Evolutionary conservation across 2,888 invertebrate genomes (phyloP), one percentile per base, ranked within the genome.

Genomic region (Automeris io): DNA sequence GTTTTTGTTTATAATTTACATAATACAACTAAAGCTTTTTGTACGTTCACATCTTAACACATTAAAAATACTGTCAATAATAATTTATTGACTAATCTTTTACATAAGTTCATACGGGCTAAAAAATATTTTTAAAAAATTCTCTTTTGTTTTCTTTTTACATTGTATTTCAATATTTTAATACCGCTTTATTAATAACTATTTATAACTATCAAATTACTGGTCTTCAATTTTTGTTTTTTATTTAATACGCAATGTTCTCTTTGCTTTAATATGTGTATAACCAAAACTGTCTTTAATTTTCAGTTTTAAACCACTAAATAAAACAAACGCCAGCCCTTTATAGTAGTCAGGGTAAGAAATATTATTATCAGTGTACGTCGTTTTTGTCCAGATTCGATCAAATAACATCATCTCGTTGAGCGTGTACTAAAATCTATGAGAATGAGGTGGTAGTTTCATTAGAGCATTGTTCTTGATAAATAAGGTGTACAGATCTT

Each of bases 281-380:
- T 55, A 59, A 50, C 51, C 16, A 4, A 45, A 40, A 33, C 32
- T 34, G 36, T 53, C 48, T 79, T 83, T 82, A 69, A 80, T 82
- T 83, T 83, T 79, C 83, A 83, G 83, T 80, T 76, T 57, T 72
- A 73, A 64, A 63, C 77, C 67, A 57, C 78, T 78, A 71, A 65
- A 66, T 65, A 71, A 71, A 67, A 52, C 56, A 55, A 50, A 57
- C 66, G 60, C 59, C 74, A 73, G 69, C 61, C 54, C 61, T 60
- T 65, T 61, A 57, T 68, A 59, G 49, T 54, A 54, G 44, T 54
- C 57, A 51, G 67, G 82, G 82, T 82, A 83, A 82, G 83, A 66
- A 61, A 51, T n/a, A 41, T 50, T 52, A 49, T 61, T 56, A 47
- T 47, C 48, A 53, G 63, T 70, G 62, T 78, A 70, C 67, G 54